Conservation (phyloP, 2,797 vertebrate genomes). For the Mergus octosetaceus region DNA sequence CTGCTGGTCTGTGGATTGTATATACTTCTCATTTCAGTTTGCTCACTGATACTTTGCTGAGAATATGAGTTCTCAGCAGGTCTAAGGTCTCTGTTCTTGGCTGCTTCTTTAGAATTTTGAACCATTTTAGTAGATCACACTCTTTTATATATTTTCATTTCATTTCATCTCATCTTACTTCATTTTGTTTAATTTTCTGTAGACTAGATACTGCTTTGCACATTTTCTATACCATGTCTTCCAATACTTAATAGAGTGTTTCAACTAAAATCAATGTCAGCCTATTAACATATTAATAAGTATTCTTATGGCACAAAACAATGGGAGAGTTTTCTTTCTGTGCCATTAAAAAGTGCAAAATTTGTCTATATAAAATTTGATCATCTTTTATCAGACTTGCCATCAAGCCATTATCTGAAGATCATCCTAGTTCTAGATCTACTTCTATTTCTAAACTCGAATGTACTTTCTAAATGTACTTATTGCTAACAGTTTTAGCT, state of each 20-base stretch:
- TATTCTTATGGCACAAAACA: neutral
- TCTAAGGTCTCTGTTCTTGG: neutral
- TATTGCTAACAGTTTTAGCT: neutral
- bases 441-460: neutral
- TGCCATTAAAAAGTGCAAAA: neutral
- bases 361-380: neutral
- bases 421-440: neutral
- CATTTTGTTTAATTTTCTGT: neutral
- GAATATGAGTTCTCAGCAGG: neutral
- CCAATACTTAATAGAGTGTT: neutral
- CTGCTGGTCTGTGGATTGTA: neutral
- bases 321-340: neutral
- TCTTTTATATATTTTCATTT: neutral
- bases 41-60: neutral
- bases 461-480: neutral
- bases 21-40: neutral
- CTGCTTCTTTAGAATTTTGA: neutral
- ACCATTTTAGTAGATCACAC: neutral
- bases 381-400: neutral
- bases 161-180: neutral
- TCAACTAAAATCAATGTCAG: neutral
- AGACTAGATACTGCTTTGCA: neutral
- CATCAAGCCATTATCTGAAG: neutral
- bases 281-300: neutral
- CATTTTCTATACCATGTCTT: neutral